Percentiles rank a stretch among this genome's conserved stretches.
Conservation (phyloP, 2,888 invertebrate genomes). For the Tetrapedia diversipes region DNA sequence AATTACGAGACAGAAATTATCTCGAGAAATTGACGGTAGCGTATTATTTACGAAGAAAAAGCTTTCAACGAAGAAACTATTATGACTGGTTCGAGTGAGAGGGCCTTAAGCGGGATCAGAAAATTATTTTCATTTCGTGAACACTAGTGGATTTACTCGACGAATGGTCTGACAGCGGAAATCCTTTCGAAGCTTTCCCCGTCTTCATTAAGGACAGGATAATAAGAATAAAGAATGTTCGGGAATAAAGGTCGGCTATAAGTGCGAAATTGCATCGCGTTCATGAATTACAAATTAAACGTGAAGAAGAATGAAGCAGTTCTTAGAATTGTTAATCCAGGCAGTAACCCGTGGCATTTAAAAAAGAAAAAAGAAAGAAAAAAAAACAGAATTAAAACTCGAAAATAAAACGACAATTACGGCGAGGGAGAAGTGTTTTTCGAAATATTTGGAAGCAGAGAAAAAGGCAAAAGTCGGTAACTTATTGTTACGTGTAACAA, state of each 20-base stretch:
- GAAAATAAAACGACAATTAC: slow-evolving; percentile 1
- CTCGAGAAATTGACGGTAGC: too few relatives aligned
- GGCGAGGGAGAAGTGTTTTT: not conserved
- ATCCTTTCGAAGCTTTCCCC: not conserved
- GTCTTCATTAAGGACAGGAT: not conserved
- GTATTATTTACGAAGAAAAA: not conserved
- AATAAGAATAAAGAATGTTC: not conserved
- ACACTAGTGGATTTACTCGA: not conserved
- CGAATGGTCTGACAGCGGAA: slow-evolving; percentile 7
- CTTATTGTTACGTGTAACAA: not conserved
- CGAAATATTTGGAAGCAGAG: not conserved
- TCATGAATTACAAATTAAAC: slow-evolving; percentile 3
- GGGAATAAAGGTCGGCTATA: not conserved
- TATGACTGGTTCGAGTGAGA: not conserved
- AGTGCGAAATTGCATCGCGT: not conserved
- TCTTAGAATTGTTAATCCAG: not conserved
- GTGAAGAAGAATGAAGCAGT: not conserved
- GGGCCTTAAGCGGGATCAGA: not conserved
- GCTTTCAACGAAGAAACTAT: slow-evolving; percentile 4
- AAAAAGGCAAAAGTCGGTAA: not conserved
- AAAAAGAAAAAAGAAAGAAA: not conserved
- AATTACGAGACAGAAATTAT: too few relatives aligned
- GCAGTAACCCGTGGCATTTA: not conserved
- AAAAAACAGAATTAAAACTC: not conserved
- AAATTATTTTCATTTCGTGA: slow-evolving; percentile 12